Percentiles rank a stretch among this genome's conserved stretches.
Evolutionary conservation across 2,888 invertebrate genomes (phyloP).

Genomic region (Drosophila emarginata): DNA sequence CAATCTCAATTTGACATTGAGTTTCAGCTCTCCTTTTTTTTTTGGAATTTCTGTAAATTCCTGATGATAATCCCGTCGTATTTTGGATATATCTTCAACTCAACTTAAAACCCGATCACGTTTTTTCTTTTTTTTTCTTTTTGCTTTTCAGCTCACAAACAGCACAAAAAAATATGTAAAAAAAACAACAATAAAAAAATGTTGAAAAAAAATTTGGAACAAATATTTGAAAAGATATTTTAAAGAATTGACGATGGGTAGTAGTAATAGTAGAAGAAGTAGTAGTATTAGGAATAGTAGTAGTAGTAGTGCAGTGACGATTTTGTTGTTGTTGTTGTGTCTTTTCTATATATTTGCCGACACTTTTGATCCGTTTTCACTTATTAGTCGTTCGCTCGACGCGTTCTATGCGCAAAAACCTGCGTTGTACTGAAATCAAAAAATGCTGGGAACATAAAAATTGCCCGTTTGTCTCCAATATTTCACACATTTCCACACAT

Average conservation of each 20-base stretch:
- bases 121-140: conserved; percentile 14
- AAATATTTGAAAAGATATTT: neutral
- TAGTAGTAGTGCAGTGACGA: neutral
- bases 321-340: neutral
- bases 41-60: neutral
- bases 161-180: neutral
- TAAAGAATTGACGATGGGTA: neutral
- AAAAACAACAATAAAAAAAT: conserved; percentile 19
- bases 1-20: conserved; percentile 75
- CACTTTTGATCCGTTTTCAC: conserved; percentile 25
- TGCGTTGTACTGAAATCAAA: conserved; percentile 77
- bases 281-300: neutral
- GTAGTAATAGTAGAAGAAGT: neutral
- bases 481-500: conserved; percentile 68
- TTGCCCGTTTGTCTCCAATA: conserved; percentile 79
- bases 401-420: conserved; percentile 75
- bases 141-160: neutral
- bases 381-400: conserved; percentile 41
- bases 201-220: conserved; percentile 24
- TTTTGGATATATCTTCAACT: neutral
- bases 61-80: neutral
- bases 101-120: neutral
- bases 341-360: conserved; percentile 6
- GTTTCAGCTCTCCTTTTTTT: conserved; percentile 27
- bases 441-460: conserved; percentile 70